Evolutionary conservation across 2,797 vertebrate genomes (phyloP).

Genomic region (Amazonetta brasiliensis): DNA sequence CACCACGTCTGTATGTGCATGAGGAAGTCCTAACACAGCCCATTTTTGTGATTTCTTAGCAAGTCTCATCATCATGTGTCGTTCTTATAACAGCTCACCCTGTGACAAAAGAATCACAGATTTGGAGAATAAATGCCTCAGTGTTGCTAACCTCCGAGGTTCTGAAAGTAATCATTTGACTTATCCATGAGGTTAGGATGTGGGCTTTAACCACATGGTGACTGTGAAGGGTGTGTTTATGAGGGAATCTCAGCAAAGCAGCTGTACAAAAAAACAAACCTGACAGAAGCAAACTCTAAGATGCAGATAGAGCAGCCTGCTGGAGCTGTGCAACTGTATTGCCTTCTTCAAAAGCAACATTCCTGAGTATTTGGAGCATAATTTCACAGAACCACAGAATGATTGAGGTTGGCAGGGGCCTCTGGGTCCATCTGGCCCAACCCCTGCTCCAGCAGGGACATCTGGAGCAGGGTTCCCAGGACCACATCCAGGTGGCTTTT

Average conservation of each 20-base stretch:
- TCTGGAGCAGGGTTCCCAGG: background rate
- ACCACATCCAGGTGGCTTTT: too few relatives aligned
- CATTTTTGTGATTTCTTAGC: background rate
- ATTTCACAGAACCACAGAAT: background rate
- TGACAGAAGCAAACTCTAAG: background rate
- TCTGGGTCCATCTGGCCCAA: background rate
- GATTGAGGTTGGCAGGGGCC: background rate
- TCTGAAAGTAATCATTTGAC: background rate
- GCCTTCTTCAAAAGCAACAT: background rate
- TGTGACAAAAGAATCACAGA: accelerated
- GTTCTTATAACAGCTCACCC: background rate
- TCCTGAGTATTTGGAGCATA: background rate
- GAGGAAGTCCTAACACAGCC: background rate
- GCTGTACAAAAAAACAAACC: background rate
- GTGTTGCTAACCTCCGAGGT: background rate
- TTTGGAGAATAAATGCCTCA: background rate
- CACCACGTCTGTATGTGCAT: accelerated
- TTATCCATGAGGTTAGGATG: background rate
- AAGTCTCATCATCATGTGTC: background rate
- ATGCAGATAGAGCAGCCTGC: background rate
- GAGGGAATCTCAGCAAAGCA: background rate
- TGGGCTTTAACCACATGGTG: background rate
- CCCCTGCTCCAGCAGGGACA: background rate
- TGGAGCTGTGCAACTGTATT: background rate
- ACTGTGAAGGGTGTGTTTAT: background rate